Evolutionary conservation across 2,888 invertebrate species (phyloP).

Genomic region (Eubasilissa splendida): DNA sequence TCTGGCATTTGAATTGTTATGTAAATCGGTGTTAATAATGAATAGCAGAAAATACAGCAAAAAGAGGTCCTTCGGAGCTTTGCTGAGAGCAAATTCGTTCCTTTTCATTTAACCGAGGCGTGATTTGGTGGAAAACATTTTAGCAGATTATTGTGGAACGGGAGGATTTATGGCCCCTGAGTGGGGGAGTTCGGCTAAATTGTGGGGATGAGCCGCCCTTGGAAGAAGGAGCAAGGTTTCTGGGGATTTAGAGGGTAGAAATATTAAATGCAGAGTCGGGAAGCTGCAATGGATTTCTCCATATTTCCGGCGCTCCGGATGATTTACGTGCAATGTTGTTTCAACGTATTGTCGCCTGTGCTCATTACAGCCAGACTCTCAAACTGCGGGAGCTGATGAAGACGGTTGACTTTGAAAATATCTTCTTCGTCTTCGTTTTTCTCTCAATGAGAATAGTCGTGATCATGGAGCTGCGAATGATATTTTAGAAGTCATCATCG

Average conservation of each 20-base stretch:
- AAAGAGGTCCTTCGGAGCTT: neutral
- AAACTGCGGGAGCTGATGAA: neutral
- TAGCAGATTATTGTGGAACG: slow-evolving; percentile 6
- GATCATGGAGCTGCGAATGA: no score
- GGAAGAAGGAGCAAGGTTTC: neutral
- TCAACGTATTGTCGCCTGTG: neutral
- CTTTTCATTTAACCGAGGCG: slow-evolving; percentile 3
- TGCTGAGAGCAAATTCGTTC: slow-evolving; percentile 7
- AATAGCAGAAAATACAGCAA: neutral
- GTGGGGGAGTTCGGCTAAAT: neutral
- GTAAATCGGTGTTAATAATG: slow-evolving; percentile 9
- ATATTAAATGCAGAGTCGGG: neutral
- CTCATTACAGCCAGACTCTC: neutral
- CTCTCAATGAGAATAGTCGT: no score
- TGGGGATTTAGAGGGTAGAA: neutral
- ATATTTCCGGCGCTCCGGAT: neutral
- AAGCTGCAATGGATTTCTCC: neutral
- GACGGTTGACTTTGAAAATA: neutral
- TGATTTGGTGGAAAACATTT: slow-evolving; percentile 15
- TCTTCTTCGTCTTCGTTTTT: neutral
- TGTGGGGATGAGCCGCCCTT: neutral
- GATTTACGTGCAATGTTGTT: neutral
- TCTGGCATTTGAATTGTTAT: slow-evolving; percentile 6
- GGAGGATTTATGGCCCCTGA: neutral
- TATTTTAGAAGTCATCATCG: no score